Evolutionary conservation across 2,888 invertebrate species (phyloP), one percentile per base, ranked within the genome.

Genomic region (Euclidia mi): DNA sequence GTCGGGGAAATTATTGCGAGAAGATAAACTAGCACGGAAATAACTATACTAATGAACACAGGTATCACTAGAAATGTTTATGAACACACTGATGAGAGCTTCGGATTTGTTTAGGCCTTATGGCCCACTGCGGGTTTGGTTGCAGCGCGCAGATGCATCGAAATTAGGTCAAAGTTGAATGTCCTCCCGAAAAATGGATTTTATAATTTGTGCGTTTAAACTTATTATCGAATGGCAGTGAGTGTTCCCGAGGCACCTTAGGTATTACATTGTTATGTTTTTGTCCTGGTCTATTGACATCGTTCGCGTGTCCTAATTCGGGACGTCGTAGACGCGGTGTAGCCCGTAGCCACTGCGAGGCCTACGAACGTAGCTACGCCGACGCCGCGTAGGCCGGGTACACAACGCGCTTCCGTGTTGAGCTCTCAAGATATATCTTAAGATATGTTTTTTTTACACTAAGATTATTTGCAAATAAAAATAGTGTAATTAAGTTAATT

Each of bases 291-390:
- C 88, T 82, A 84, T 64, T 91, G 89, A 87, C 90, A 90, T 86
- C 28, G 14, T 43, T 56, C 35, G 3, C 78, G 80, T 91, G 89
- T 88, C 88, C 88, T 90, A 88, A 79, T 80, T 75, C 73, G 63
- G 65, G 78, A 60, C 81, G 81, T 83, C 84, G 84, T 78, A 81
- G 78, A 84, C 85, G 84, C 88, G 89, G 81, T 81, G 84, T 71
- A 74, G 79, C 79, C 76, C 87, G 91, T 89, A 89, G 90, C 87
- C 89, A 90, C 90, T 92, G 90, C 82, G 81, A 86, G 90, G 92
- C 91, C 92, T 93, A 93, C 92, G 90, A 84, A 77, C 89, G 88
- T 88, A 90, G 89, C 89, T 90, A 90, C 89, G 90, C 82, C 85
- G 84, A 77, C 79, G 81, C 82, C 79, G 85, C 84, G 85, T 78